Evolutionary conservation across 2,888 invertebrate species (phyloP).

Genomic region (Colostygia pectinataria): DNA sequence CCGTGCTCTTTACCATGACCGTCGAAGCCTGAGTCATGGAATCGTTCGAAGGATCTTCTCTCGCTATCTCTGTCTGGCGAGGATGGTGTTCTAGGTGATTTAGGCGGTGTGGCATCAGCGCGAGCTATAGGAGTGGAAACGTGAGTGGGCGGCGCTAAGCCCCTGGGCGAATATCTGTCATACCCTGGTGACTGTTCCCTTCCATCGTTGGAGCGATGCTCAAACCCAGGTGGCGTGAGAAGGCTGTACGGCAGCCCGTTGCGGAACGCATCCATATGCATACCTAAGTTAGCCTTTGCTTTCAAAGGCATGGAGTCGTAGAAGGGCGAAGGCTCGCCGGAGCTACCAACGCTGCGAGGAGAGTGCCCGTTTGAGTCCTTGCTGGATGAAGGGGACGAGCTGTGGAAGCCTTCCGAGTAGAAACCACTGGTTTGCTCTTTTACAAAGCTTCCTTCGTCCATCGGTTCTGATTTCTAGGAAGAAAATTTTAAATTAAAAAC

Average conservation of each 20-base stretch:
- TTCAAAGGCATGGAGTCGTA: constrained; percentile 69
- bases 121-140: constrained; percentile 67
- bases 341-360: constrained; percentile 72
- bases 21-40: constrained; percentile 79
- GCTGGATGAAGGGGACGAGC: constrained; percentile 83
- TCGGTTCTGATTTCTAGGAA: constrained; percentile 83
- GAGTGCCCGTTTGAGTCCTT: constrained; percentile 78
- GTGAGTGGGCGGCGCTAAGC: constrained; percentile 57
- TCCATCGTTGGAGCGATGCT: constrained; percentile 58
- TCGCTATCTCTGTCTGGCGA: constrained; percentile 63
- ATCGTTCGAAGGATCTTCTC: constrained; percentile 66
- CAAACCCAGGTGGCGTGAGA: constrained; percentile 84
- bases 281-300: constrained; percentile 72
- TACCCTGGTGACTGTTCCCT: constrained; percentile 63
- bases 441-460: constrained; percentile 68
- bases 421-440: constrained; percentile 85
- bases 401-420: constrained; percentile 84
- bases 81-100: constrained; percentile 66
- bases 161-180: constrained; percentile 63
- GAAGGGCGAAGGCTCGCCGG: constrained; percentile 65
- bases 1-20: constrained; percentile 58
- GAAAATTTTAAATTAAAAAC: constrained; percentile 31
- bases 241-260: constrained; percentile 82
- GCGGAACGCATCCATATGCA: constrained; percentile 69
- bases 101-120: constrained; percentile 71